Percentiles rank a stretch among this genome's conserved stretches.
phyloP scores from a whole-genome alignment of 1,140 invertebrate species.

The Eumaeus atala region DNA sequence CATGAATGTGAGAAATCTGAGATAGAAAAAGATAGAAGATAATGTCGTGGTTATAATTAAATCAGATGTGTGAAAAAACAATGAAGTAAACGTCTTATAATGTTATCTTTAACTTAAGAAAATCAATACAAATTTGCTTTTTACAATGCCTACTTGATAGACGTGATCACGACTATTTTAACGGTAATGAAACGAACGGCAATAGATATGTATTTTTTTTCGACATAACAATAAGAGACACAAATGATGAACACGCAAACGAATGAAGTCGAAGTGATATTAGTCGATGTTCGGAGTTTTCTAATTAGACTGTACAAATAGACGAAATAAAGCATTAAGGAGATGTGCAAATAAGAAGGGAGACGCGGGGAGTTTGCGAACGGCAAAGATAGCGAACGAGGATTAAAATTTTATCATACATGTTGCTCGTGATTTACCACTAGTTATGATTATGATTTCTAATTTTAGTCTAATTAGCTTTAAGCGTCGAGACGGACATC shows the following conservation, averaged over 20 bases:
- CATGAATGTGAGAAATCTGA: no score
- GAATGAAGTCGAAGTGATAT: constrained; percentile 50
- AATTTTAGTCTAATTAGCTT: constrained; percentile 18
- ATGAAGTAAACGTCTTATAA: no score
- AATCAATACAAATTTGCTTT: no score
- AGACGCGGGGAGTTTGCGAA: constrained; percentile 34
- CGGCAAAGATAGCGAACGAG: constrained; percentile 1
- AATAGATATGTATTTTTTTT: constrained; percentile 15
- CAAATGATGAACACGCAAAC: constrained; percentile 33
- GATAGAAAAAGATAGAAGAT: no score
- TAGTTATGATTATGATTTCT: constrained; percentile 11
- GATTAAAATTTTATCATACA: constrained; percentile 4
- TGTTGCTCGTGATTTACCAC: background rate
- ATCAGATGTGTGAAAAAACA: no score
- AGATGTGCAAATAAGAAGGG: constrained; percentile 59
- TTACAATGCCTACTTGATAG: no score
- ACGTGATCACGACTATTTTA: no score
- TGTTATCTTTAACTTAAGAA: no score
- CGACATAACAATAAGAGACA: constrained; percentile 10
- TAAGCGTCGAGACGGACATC: constrained; percentile 18
- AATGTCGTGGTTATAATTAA: no score
- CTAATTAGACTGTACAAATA: constrained; percentile 70
- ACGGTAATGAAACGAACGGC: background rate
- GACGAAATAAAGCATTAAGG: constrained; percentile 70
- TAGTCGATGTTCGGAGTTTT: constrained; percentile 64